phyloP scores from a whole-genome alignment of 2,888 invertebrate species.

The Ichneumon xanthorius region DNA sequence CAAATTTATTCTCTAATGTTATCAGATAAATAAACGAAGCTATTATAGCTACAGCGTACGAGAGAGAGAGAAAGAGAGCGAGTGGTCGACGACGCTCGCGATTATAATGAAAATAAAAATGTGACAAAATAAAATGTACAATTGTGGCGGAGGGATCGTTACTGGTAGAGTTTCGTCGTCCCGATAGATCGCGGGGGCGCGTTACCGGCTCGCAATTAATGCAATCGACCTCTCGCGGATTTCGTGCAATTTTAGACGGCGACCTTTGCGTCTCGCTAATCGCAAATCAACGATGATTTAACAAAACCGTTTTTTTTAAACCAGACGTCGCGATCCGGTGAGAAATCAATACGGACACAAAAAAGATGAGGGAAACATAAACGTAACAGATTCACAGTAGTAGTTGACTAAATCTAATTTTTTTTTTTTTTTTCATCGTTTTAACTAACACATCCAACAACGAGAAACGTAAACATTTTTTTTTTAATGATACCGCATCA shows the following conservation, averaged over 20 bases:
- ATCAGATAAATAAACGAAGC: conserved; percentile 59
- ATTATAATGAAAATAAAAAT: background rate
- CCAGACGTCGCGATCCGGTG: background rate
- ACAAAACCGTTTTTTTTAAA: background rate
- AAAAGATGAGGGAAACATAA: conserved; percentile 66
- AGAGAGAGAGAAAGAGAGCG: conserved; percentile 1
- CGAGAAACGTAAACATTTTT: conserved; percentile 76
- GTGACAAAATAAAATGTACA: conserved; percentile 44
- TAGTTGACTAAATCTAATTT: conserved; percentile 74
- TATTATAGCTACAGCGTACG: conserved; percentile 35
- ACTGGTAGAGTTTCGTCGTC: conserved; percentile 4
- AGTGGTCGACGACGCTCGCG: conserved; percentile 12
- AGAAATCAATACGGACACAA: conserved; percentile 17
- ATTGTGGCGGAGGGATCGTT: conserved; percentile 27
- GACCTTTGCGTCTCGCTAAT: background rate
- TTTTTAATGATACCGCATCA: conserved; percentile 73
- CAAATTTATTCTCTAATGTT: conserved; percentile 37
- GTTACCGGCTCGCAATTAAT: background rate
- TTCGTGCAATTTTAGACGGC: background rate
- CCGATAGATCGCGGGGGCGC: background rate
- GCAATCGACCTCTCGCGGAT: background rate
- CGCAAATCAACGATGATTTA: background rate
- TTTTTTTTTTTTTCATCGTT: conserved; percentile 12
- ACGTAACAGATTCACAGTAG: conserved; percentile 75
- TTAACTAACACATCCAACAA: conserved; percentile 77